These are phyloP conservation scores for Philereme vetulata DNA, from an alignment of 2,888 invertebrate species.

Conservation along the genomic window DNA sequence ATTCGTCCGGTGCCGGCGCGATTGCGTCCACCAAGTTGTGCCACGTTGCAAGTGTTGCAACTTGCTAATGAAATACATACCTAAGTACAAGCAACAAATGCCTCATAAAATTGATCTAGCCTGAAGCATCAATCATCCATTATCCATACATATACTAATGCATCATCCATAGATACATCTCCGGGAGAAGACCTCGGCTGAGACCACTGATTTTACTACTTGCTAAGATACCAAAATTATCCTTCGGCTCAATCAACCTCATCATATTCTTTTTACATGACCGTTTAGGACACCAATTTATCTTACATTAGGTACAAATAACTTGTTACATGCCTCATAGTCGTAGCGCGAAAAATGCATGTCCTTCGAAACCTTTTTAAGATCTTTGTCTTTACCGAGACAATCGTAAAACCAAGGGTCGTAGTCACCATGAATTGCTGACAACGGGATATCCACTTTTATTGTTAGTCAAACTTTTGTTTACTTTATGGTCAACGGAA, in stretches of 20 bases:
- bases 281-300: neutral
- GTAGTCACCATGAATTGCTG: conserved; percentile 41
- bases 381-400: conserved; percentile 36
- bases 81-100: conserved; percentile 34
- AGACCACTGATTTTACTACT: neutral
- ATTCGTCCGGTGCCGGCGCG: conserved; percentile 64
- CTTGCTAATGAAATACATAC: conserved; percentile 65
- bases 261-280: neutral
- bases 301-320: conserved; percentile 19
- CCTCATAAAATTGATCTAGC: conserved; percentile 39
- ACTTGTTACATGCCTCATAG: conserved; percentile 31
- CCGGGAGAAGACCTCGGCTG: neutral
- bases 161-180: neutral
- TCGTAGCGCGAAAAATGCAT: conserved; percentile 31
- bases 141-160: neutral
- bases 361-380: conserved; percentile 32
- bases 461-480: conserved; percentile 40
- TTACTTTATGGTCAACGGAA: conserved; percentile 36
- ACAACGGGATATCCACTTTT: conserved; percentile 42
- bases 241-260: neutral
- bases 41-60: conserved; percentile 56
- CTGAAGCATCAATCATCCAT: conserved; percentile 13
- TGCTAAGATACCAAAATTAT: too few species aligned
- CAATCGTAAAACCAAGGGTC: conserved; percentile 40
- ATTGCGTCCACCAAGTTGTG: conserved; percentile 74